Evolutionary conservation across 2,113 vertebrate species (phyloP).

Genomic region (Marmota monax): DNA sequence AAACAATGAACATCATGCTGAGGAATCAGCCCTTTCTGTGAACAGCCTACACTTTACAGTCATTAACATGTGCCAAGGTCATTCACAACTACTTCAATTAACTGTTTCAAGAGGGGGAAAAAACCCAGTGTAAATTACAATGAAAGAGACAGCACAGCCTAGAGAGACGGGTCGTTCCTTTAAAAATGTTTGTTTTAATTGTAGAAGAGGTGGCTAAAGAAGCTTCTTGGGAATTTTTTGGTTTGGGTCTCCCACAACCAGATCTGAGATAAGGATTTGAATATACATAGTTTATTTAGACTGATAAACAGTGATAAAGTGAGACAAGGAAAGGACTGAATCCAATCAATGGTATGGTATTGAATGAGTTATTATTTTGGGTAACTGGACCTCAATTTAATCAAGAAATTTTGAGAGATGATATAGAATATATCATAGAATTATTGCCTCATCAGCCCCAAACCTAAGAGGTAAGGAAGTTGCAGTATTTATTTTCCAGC

Average conservation of each 20-base stretch:
- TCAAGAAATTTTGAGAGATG: not conserved
- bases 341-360: not conserved
- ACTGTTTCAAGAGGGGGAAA: not conserved
- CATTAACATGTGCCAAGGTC: slow-evolving; percentile 38
- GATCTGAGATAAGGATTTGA: not conserved
- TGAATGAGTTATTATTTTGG: not conserved
- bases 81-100: slow-evolving; percentile 49
- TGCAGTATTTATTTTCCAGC: not conserved
- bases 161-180: slow-evolving; percentile 41
- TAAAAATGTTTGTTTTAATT: slow-evolving; percentile 40
- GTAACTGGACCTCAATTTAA: not conserved
- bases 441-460: not conserved
- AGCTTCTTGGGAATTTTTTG: not conserved
- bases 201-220: slow-evolving; percentile 28
- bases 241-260: not conserved
- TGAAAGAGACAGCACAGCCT: slow-evolving; percentile 27
- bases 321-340: not conserved
- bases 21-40: slow-evolving; percentile 49
- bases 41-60: not conserved
- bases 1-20: not conserved
- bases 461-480: not conserved
- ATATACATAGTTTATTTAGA: not conserved
- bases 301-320: not conserved
- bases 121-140: not conserved
- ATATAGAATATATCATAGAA: not conserved